Conservation (phyloP, 1,140 invertebrate genomes). For the Coelopa frigida region DNA sequence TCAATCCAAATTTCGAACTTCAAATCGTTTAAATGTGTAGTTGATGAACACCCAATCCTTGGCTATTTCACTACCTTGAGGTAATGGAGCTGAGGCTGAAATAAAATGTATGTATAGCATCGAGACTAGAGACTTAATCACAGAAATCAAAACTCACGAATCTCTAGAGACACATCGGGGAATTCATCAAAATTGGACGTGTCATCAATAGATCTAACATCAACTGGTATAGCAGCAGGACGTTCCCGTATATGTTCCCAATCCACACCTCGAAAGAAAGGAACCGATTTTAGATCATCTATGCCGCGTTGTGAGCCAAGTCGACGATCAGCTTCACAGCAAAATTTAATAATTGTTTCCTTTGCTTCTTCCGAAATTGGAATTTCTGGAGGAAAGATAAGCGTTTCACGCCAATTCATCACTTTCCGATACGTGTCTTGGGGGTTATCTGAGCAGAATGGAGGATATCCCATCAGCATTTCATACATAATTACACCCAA, state of each 20-base stretch:
- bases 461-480: slow-evolving; percentile 99
- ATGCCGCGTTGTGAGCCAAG: slow-evolving; percentile 84
- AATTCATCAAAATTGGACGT: slow-evolving; percentile 99
- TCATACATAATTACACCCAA: slow-evolving; percentile 99
- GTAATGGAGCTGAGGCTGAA: slow-evolving; percentile 72
- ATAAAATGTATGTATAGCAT: too few relatives aligned
- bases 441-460: slow-evolving; percentile 98
- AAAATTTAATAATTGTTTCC: slow-evolving; percentile 83
- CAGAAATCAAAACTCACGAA: slow-evolving; percentile 68
- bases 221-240: slow-evolving; percentile 93
- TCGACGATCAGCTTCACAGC: slow-evolving; percentile 86
- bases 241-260: slow-evolving; percentile 95
- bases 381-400: slow-evolving; percentile 97
- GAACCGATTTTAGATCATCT: slow-evolving; percentile 76
- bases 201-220: slow-evolving; percentile 90
- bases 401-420: slow-evolving; percentile 98
- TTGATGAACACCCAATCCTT: slow-evolving; percentile 99
- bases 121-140: background rate
- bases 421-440: slow-evolving; percentile 99
- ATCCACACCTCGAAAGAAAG: slow-evolving; percentile 88
- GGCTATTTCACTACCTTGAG: slow-evolving; percentile 74
- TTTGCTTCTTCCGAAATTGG: slow-evolving; percentile 93
- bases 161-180: slow-evolving; percentile 96
- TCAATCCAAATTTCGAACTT: slow-evolving; percentile 53
- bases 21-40: slow-evolving; percentile 98